Conservation (phyloP, 2,797 vertebrate species). For the Sebastes itinus region DNA sequence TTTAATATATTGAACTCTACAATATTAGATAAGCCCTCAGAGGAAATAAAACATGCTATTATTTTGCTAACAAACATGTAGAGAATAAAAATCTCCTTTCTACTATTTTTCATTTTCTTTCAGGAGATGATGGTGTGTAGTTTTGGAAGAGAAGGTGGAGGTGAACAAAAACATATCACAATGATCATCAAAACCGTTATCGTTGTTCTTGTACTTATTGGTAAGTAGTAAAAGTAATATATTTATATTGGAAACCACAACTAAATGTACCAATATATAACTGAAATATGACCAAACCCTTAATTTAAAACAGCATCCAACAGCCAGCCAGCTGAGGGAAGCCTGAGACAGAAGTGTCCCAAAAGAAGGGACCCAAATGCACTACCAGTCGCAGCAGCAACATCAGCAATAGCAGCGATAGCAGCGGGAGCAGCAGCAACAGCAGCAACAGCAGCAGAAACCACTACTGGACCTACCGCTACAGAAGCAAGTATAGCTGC, state of each 20-base stretch:
- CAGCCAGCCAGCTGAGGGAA: conserved; percentile 1
- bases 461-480: fast-evolving
- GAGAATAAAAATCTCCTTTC: neutral
- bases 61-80: neutral
- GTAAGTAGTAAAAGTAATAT: neutral
- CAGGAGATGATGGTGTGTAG: neutral
- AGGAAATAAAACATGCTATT: neutral
- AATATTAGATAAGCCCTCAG: neutral
- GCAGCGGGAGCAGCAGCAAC: neutral
- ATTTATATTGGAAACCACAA: neutral
- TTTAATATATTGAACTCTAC: neutral
- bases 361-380: neutral
- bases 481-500: neutral
- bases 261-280: too few species aligned
- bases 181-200: conserved; percentile 4
- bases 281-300: neutral
- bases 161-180: neutral
- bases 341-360: conserved; percentile 2
- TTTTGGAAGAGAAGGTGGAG: neutral
- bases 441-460: neutral
- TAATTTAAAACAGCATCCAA: neutral
- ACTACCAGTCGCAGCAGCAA: neutral
- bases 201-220: neutral
- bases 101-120: neutral
- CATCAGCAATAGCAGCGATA: neutral